Evolutionary conservation across 2,113 vertebrate genomes (phyloP), one percentile per base, ranked within the genome.

Genomic region (Pollachius pollachius): DNA sequence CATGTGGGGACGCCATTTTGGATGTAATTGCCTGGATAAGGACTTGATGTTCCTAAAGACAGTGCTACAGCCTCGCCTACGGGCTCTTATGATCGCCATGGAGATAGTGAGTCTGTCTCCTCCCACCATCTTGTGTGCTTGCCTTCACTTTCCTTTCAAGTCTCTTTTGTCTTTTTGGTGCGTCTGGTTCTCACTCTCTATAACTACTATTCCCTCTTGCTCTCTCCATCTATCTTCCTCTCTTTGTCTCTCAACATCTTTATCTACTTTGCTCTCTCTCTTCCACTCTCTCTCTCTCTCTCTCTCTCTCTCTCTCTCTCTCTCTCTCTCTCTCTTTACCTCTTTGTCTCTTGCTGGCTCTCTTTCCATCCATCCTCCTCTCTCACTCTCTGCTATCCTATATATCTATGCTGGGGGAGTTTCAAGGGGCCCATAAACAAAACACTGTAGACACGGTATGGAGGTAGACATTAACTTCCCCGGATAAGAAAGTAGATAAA

Each of bases 401-500:
- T 81, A 62, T 69, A 52, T 83, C 73, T 81, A 64, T 66, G 65
- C 67, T 65, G 57, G 12, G 65, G 21, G 23, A 69, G 15, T 37
- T 5, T 9, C 13, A 21, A 37, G 15, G 41, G 41, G 60, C 11
- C 60, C 11, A n/a, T 23, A 21, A 19, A 61, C 59, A 70, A 73
- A 73, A 62, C 23, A 64, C 52, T 25, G 59, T 61, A 54, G 76
- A 71, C 76, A 76, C 74, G 72, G 81, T 82, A 69, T 70, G 84
- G 76, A 81, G 72, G 62, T 34, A 48, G 41, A 67, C 72, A 73
- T 82, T 79, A 82, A 72, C 67, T 68, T 78, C 68, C 59, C 69
- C 60, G 30, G 74, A 78, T 78, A 77, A 76, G 58, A 70, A 68
- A 57, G 19, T 58, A 75, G 78, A 78, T 79, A 75, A 82, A 81